These are phyloP conservation scores for Tiliqua scincoides DNA, from an alignment of 2,113 vertebrate species.

Conservation along the genomic window DNA sequence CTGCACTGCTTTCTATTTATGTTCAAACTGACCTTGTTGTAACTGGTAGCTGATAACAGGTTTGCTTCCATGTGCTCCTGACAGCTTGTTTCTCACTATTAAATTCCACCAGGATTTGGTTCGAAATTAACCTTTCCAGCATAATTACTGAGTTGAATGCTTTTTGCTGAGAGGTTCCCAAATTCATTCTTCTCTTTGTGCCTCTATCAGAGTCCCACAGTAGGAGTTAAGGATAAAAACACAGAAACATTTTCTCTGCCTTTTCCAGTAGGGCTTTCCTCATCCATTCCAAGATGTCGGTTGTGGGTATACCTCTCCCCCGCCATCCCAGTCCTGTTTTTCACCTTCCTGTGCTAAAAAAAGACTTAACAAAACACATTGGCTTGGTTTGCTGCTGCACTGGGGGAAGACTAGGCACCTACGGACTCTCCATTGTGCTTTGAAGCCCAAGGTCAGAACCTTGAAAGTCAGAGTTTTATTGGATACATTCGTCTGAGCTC, in stretches of 20 bases:
- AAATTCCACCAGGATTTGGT: conserved; percentile 8
- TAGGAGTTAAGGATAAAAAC: not conserved
- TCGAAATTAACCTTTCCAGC: conserved; percentile 10
- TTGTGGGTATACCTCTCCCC: too few relatives aligned
- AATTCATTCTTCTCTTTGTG: not conserved
- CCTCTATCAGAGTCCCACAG: not conserved
- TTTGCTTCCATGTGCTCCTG: not conserved
- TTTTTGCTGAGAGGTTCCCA: not conserved
- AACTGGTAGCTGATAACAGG: not conserved
- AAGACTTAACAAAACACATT: not conserved
- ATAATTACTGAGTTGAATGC: not conserved
- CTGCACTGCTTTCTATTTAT: conserved; percentile 6
- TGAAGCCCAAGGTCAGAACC: conserved; percentile 2
- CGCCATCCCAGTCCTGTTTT: conserved; percentile 20
- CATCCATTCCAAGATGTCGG: not conserved
- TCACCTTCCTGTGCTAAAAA: conserved; percentile 19
- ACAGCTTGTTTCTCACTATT: not conserved
- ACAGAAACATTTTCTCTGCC: not conserved
- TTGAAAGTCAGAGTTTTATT: not conserved
- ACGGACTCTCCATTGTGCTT: accelerated
- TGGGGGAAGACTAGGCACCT: accelerated
- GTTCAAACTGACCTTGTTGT: conserved; percentile 2
- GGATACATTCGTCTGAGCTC: accelerated
- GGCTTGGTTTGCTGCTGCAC: not conserved
- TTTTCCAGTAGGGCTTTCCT: not conserved